Percentiles rank a stretch among this genome's conserved stretches.
These are phyloP conservation scores for Probosciger aterrimus DNA, from an alignment of 2,113 vertebrate species.

Conservation along the genomic window DNA sequence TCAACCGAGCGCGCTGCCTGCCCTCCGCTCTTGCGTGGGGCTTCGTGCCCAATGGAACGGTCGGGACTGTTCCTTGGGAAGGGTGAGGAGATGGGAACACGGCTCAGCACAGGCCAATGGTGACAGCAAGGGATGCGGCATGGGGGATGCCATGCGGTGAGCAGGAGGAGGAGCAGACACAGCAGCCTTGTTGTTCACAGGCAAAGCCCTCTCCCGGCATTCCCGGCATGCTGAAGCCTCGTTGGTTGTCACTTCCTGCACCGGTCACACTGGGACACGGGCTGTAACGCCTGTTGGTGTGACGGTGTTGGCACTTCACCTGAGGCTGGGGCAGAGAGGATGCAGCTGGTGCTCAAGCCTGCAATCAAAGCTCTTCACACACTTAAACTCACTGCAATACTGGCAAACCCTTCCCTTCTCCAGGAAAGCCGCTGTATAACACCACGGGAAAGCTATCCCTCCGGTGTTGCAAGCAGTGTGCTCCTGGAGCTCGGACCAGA, in stretches of 20 bases:
- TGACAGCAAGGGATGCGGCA: background rate
- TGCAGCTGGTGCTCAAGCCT: background rate
- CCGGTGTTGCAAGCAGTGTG: background rate
- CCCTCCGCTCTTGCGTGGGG: background rate
- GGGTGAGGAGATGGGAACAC: background rate
- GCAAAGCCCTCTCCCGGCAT: background rate
- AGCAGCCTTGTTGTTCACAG: background rate
- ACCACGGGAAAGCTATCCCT: background rate
- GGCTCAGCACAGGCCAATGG: background rate
- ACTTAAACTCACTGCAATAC: background rate
- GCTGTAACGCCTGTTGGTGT: background rate
- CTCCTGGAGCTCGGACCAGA: background rate
- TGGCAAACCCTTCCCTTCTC: background rate
- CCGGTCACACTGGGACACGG: background rate
- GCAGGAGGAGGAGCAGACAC: background rate
- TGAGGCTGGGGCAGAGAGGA: background rate
- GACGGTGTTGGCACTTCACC: background rate
- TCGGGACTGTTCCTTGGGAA: rapidly evolving
- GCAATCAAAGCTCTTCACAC: background rate
- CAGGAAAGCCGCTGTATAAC: background rate
- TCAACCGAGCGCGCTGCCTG: background rate
- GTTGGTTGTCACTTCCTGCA: background rate
- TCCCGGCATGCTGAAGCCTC: background rate
- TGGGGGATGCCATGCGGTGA: background rate
- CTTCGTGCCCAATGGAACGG: background rate